phyloP scores from a whole-genome alignment of 2,113 vertebrate genomes.

The Collichthys lucidus region DNA sequence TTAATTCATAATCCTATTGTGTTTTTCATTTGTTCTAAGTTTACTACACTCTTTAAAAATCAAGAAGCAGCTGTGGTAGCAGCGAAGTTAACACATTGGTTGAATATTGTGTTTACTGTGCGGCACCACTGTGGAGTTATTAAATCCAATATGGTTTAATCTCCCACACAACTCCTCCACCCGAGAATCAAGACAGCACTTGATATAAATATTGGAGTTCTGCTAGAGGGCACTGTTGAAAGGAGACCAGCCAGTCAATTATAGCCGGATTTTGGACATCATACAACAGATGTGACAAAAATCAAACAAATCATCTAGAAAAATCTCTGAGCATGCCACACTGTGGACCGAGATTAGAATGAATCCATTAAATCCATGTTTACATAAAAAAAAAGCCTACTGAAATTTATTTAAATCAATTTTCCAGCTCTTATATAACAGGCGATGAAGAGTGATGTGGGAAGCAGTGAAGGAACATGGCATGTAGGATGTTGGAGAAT shows the following conservation, averaged over 20 bases:
- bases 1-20: not conserved
- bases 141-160: conserved; percentile 16
- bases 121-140: not conserved
- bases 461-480: conserved; percentile 70
- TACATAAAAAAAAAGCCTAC: not conserved
- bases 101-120: conserved; percentile 6
- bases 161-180: conserved; percentile 39
- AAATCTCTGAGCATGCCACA: not conserved
- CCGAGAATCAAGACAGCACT: conserved; percentile 1
- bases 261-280: not conserved
- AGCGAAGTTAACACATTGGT: not conserved
- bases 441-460: conserved; percentile 58
- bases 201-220: conserved; percentile 2
- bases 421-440: conserved; percentile 67
- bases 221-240: conserved; percentile 28
- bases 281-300: not conserved
- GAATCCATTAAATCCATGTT: conserved; percentile 7
- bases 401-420: conserved; percentile 37
- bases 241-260: not conserved
- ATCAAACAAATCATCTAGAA: not conserved
- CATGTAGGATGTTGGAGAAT: conserved; percentile 72
- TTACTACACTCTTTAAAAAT: not conserved
- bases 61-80: not conserved
- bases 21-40: not conserved
- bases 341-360: not conserved